A percentile compares a stretch with the other conserved stretches of the same genome.
Evolutionary conservation across 2,888 invertebrate species (phyloP).

Genomic region (Phasia obesa): DNA sequence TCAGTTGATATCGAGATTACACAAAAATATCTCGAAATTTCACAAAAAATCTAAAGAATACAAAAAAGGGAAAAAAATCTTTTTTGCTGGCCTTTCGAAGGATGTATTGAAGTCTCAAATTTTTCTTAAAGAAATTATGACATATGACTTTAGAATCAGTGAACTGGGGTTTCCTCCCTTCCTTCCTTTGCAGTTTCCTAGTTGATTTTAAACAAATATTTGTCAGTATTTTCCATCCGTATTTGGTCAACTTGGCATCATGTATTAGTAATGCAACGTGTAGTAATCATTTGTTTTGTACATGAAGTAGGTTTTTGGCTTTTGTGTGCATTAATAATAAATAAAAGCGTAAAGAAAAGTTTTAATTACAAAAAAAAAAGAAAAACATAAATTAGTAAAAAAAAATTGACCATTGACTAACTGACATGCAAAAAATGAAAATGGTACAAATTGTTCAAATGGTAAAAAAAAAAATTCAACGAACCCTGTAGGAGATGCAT

Average conservation of each 20-base stretch:
- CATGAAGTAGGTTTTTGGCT: conserved; percentile 43
- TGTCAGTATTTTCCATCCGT: conserved; percentile 36
- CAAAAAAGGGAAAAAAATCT: too few relatives aligned
- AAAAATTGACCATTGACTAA: conserved; percentile 44
- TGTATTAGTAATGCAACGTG: conserved; percentile 23
- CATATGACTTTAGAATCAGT: neutral
- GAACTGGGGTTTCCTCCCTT: conserved; percentile 2
- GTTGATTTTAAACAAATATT: conserved; percentile 30
- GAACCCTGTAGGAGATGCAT: too few relatives aligned
- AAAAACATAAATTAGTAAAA: conserved; percentile 23
- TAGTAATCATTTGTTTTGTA: conserved; percentile 46
- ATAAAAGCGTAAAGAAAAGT: conserved; percentile 48
- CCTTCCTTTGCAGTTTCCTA: conserved; percentile 23
- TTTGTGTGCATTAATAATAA: conserved; percentile 54
- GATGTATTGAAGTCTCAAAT: too few relatives aligned
- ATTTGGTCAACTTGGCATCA: conserved; percentile 40
- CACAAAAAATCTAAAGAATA: too few relatives aligned
- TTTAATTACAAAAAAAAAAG: conserved; percentile 63
- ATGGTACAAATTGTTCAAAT: neutral
- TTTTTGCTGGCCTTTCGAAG: too few relatives aligned
- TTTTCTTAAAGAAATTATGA: neutral
- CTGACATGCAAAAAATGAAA: conserved; percentile 21
- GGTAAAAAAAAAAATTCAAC: neutral
- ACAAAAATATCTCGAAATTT: too few relatives aligned
- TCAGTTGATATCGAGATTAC: too few relatives aligned